A percentile compares a stretch with the other conserved stretches of the same genome.
Conservation (phyloP, 2,888 invertebrate species). For the Philereme transversata region DNA sequence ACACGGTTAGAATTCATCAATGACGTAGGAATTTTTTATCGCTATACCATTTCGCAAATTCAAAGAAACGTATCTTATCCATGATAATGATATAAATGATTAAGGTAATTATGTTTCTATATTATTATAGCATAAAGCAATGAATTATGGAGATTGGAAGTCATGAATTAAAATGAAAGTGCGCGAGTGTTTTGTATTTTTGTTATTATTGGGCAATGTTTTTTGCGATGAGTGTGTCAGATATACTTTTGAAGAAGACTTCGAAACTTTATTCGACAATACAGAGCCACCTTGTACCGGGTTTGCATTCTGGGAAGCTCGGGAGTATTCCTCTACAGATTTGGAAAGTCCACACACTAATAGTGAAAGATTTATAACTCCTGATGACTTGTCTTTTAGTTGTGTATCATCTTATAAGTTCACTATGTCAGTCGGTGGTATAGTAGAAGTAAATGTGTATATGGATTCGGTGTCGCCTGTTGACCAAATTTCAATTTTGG, state of each 20-base stretch:
- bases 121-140: background rate
- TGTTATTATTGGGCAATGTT: conserved; percentile 40
- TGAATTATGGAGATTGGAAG: background rate
- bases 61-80: conserved; percentile 1
- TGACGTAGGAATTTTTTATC: conserved; percentile 34
- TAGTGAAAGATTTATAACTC: conserved; percentile 48
- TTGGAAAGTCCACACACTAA: conserved; percentile 41
- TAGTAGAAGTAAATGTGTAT: conserved; percentile 53
- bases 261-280: conserved; percentile 45
- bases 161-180: conserved; percentile 34
- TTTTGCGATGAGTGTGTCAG: conserved; percentile 50
- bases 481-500: conserved; percentile 51
- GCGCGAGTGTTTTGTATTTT: conserved; percentile 29
- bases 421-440: conserved; percentile 47
- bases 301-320: conserved; percentile 44
- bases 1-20: background rate
- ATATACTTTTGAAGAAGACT: conserved; percentile 54
- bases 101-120: background rate
- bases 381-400: conserved; percentile 29
- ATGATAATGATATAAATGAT: background rate
- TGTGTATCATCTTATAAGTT: conserved; percentile 48
- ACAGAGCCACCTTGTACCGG: conserved; percentile 40
- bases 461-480: conserved; percentile 39
- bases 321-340: conserved; percentile 36
- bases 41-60: background rate